Conservation (phyloP, 2,113 vertebrate genomes). For the Atractosteus spatula region DNA sequence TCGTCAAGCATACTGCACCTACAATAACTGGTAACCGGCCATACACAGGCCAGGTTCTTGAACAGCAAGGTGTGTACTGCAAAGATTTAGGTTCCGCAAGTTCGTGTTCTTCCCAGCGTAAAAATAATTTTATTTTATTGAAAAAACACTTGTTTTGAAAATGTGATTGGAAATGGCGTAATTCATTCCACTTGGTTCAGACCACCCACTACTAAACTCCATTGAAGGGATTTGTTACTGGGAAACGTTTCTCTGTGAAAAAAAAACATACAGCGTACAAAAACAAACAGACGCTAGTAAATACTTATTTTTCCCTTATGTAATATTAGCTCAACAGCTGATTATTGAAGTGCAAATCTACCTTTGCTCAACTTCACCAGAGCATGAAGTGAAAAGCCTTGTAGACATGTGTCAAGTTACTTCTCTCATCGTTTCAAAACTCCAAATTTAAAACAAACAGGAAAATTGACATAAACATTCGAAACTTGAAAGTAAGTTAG, state of each 20-base stretch:
- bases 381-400: no score
- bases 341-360: no score
- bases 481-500: no score
- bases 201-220: conserved; percentile 7
- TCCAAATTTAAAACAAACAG: no score
- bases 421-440: no score
- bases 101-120: not conserved
- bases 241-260: not conserved
- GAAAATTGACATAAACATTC: no score
- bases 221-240: not conserved
- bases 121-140: not conserved
- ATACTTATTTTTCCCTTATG: not conserved
- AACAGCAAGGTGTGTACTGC: not conserved
- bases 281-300: not conserved
- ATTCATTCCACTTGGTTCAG: conserved; percentile 7
- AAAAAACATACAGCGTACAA: conserved; percentile 2
- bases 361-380: no score
- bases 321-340: not conserved
- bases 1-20: not conserved
- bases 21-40: not conserved
- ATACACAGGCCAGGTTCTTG: not conserved
- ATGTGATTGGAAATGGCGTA: not conserved
- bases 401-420: no score
- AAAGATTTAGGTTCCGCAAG: conserved; percentile 1
- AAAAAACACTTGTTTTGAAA: conserved; percentile 5